phyloP scores from a whole-genome alignment of 2,113 vertebrate genomes.

The Carassius auratus region DNA sequence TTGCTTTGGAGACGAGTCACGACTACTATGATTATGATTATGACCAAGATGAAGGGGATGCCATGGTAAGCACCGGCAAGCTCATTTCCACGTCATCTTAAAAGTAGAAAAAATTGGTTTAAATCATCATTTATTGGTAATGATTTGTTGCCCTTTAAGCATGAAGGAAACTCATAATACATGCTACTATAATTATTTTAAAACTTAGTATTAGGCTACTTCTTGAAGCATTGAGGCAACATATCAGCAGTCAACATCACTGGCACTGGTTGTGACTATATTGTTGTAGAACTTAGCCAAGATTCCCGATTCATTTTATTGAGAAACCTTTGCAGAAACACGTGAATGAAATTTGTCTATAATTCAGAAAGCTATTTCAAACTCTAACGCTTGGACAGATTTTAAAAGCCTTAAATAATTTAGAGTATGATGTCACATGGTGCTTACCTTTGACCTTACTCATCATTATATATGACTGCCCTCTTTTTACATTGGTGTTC shows the following conservation, averaged over 20 bases:
- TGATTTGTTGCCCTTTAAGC: neutral
- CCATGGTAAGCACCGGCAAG: constrained; percentile 68
- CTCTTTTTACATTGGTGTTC: neutral
- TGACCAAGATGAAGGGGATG: constrained; percentile 70
- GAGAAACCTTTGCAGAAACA: neutral
- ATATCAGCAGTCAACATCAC: constrained; percentile 3
- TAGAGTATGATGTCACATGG: neutral
- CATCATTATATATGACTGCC: neutral
- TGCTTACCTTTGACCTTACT: neutral
- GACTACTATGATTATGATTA: constrained; percentile 72
- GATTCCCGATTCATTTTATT: neutral
- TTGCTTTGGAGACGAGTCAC: constrained; percentile 67
- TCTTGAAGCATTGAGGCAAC: neutral
- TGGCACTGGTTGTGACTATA: neutral
- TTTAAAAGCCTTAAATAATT: neutral
- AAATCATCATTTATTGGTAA: neutral
- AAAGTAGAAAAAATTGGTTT: neutral
- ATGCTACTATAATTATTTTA: neutral
- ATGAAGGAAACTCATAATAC: neutral
- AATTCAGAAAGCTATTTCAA: neutral
- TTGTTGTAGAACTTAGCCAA: neutral
- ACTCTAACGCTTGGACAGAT: neutral
- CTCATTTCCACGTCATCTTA: neutral
- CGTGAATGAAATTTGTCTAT: neutral
- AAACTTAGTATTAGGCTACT: neutral